phyloP scores from a whole-genome alignment of 1,140 invertebrate genomes.

The Lucilia cuprina region DNA sequence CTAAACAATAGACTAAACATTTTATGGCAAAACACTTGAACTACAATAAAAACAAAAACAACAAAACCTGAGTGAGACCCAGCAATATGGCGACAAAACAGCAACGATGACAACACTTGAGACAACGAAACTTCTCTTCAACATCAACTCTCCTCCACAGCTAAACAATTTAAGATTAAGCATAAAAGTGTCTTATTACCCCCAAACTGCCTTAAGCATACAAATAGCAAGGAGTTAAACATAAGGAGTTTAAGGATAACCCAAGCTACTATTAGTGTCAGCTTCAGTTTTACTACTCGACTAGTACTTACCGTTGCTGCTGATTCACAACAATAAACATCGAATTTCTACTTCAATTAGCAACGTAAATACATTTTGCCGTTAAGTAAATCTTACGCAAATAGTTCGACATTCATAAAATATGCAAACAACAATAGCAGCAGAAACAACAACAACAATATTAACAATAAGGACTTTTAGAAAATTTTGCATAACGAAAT shows the following conservation, averaged over 20 bases:
- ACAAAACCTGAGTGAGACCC: background rate
- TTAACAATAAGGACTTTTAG: background rate
- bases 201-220: background rate
- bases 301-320: background rate
- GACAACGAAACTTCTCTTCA: background rate
- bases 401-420: constrained; percentile 24
- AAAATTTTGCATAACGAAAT: constrained; percentile 38
- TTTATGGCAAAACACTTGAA: background rate
- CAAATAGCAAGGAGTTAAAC: no score
- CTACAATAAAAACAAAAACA: background rate
- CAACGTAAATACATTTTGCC: constrained; percentile 41
- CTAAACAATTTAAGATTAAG: background rate
- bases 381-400: constrained; percentile 40
- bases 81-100: background rate
- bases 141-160: background rate
- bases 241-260: background rate
- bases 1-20: background rate
- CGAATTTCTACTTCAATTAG: constrained; percentile 39
- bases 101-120: constrained; percentile 2
- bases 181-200: background rate
- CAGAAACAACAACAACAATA: background rate
- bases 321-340: background rate
- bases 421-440: constrained; percentile 14
- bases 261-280: constrained; percentile 20
- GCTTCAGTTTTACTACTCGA: background rate